Base-by-base conservation (phyloP, 2,797 vertebrate genomes). In the Vireo griseus region DNA sequence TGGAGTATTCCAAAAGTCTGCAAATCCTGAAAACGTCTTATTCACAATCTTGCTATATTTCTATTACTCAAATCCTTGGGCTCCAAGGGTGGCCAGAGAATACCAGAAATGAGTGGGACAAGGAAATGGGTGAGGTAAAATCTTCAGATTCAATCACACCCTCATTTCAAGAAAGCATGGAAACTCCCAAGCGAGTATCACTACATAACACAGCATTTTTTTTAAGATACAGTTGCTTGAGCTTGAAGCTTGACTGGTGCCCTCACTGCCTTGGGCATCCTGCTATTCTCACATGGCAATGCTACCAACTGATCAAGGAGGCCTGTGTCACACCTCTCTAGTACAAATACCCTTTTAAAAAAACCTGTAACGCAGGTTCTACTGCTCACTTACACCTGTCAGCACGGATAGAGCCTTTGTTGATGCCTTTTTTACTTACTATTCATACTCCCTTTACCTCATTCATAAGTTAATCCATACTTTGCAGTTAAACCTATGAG, bases 311-410 rank as follows among this genome's bases (percentile, higher is more conserved):
- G 16, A 67, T 45, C 22, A 59, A 37, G 17, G 12, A 18, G 14
- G 21, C 12, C 40, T 28, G 9, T 40, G 42, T 16, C 21, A 71
- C 1, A 16, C 5, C 21, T 69, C 24, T 0, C 1, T 10, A 44
- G 15, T 21, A 74, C 2, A 54, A 50, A 40, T 25, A 28, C 12
- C 3, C 55, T 1, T 10, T 1, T 10, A 44, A 44, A 83, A 78
- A 63, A 24, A 4, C 4, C 10, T 42, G 0, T 28, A 80, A 33
- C 47, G 67, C 21, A 72, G 19, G 17, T 54, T 82, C 33, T 39
- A 29, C 16, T 0, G 1, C 33, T 72, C 42, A 45, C 17, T 91
- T n/a, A 39, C 8, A 48, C 4, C 8, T 75, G 14, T 18, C 22
- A 77, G 9, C 22, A 58, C 2, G 3, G 17, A 65, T 67, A 86